Base-by-base conservation (phyloP, 2,888 invertebrate genomes). In the Xestia sexstrigata region DNA sequence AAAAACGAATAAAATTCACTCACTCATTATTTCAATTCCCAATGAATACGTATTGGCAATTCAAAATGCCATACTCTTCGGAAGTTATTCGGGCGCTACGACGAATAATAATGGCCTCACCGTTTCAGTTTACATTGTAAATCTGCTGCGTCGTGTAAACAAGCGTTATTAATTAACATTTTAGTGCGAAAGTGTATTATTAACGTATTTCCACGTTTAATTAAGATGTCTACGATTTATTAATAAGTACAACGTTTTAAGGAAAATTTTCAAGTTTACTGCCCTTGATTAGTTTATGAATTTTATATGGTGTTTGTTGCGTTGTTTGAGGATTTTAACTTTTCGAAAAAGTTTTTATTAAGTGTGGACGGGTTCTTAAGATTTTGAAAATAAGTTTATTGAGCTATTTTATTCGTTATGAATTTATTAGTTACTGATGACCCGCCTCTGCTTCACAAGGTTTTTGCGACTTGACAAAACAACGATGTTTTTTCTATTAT, bases 91-190 rank as follows among this genome's bases (percentile, higher is more conserved):
- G 78, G 86, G 77, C 39, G 79, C 76, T 62, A 68, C 86, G 76
- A 86, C 89, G 90, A 91, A 91, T 92, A 91, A 91, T 90, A 88
- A 90, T 88, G 81, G 86, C 85, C 77, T 83, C 88, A 79, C 55
- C 76, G 79, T 81, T 74, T 72, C 83, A 72, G 89, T 89, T 90
- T 88, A 91, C 91, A 90, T 88, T 89, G 90, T 91, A 91, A 92
- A 91, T 90, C 89, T 88, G 89, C 86, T 87, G 70, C 81, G 87
- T 87, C 87, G 79, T 87, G 89, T 89, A 89, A 89, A 87, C 87
- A 88, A 82, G 84, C 60, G 70, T 78, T 81, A 39, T 78, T 90
- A 92, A 92, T 92, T 92, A 92, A 89, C 88, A 91, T 90, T 91
- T 90, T 87, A 89, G 84, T 79, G 87, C 74, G 67, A 82, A 55